Conservation (phyloP, 2,888 invertebrate species). For the Pseudococcus viburni region DNA sequence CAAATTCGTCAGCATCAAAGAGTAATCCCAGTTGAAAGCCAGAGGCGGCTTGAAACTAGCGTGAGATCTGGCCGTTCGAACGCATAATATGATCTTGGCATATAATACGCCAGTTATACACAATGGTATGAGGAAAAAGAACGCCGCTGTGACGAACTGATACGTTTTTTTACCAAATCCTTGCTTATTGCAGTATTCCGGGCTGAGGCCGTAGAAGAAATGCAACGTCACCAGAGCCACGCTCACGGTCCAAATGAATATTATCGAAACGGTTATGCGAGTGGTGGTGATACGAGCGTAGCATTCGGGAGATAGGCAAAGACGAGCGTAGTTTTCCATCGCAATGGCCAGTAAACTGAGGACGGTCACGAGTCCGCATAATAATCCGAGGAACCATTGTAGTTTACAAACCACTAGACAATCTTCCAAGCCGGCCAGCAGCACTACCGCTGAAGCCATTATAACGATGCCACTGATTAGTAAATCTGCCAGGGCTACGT, state of each 20-base stretch:
- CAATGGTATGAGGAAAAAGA: constrained; percentile 77
- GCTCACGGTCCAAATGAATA: constrained; percentile 76
- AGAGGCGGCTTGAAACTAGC: constrained; percentile 78
- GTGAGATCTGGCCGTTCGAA: constrained; percentile 74
- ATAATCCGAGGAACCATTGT: constrained; percentile 79
- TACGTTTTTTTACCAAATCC: constrained; percentile 75
- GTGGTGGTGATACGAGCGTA: constrained; percentile 73
- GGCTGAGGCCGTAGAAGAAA: constrained; percentile 76
- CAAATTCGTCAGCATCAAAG: constrained; percentile 78
- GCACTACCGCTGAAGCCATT: constrained; percentile 79
- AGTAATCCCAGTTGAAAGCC: constrained; percentile 77
- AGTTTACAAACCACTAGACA: constrained; percentile 76
- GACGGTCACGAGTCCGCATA: constrained; percentile 79
- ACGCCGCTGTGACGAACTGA: constrained; percentile 75
- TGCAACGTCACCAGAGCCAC: constrained; percentile 76
- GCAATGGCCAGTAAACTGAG: constrained; percentile 78
- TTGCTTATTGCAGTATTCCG: constrained; percentile 77
- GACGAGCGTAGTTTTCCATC: constrained; percentile 78
- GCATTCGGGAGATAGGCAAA: constrained; percentile 75
- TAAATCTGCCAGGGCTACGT: constrained; percentile 81
- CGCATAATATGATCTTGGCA: constrained; percentile 71
- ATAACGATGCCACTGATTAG: constrained; percentile 80
- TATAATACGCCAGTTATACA: constrained; percentile 75
- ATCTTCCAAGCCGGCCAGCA: constrained; percentile 78
- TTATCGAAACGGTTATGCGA: constrained; percentile 74